Evolutionary conservation across 2,113 vertebrate genomes (phyloP).

Genomic region (Heterocephalus glaber): DNA sequence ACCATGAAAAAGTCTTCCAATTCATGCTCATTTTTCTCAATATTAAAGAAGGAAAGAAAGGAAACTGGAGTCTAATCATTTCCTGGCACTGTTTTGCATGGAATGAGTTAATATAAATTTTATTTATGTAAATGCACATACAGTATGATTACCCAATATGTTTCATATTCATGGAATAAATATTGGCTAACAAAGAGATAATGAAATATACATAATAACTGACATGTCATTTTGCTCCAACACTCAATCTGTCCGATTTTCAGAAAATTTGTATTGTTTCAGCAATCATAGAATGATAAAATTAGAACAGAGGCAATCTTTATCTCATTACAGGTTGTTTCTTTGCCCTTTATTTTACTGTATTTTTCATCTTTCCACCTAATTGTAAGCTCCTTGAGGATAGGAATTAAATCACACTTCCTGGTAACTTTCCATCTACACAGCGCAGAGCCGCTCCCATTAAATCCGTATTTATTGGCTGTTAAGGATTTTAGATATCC

Average conservation of each 20-base stretch:
- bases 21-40: not conserved
- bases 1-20: not conserved
- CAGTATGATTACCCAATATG: not conserved
- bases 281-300: not conserved
- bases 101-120: not conserved
- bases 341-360: not conserved
- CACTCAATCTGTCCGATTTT: not conserved
- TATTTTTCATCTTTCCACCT: not conserved
- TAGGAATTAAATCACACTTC: not conserved
- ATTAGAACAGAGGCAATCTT: not conserved
- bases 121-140: not conserved
- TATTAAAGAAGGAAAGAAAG: not conserved
- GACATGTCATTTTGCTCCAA: not conserved
- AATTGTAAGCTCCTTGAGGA: not conserved
- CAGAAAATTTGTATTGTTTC: not conserved
- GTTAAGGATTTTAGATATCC: not conserved
- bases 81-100: not conserved
- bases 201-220: not conserved
- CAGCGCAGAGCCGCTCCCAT: not conserved
- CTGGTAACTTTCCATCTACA: not conserved
- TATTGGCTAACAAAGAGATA: not conserved
- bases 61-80: not conserved
- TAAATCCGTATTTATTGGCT: not conserved
- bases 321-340: not conserved
- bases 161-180: not conserved